Conservation (phyloP, 2,888 invertebrate genomes). For the Habrosyne pyritoides region DNA sequence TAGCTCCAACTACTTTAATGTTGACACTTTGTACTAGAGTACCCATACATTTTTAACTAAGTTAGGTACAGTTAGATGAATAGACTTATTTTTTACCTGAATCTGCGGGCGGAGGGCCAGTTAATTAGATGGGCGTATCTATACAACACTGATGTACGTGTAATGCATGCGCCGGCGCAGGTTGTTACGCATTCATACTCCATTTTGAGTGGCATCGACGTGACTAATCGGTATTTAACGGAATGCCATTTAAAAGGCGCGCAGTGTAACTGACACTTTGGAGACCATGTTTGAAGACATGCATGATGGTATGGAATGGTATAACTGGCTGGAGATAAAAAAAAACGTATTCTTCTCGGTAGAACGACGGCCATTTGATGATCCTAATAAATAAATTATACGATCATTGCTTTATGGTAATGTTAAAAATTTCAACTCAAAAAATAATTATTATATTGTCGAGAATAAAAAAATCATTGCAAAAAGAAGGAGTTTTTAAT, state of each 20-base stretch:
- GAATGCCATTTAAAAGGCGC: constrained; percentile 28
- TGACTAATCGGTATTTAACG: constrained; percentile 36
- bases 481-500: too few species aligned
- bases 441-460: too few species aligned
- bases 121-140: neutral
- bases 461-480: too few species aligned
- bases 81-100: too few species aligned
- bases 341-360: neutral
- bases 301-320: constrained; percentile 3
- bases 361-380: too few species aligned
- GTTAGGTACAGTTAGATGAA: too few species aligned
- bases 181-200: constrained; percentile 18
- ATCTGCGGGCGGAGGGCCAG: neutral
- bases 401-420: too few species aligned
- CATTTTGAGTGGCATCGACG: constrained; percentile 34
- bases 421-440: too few species aligned
- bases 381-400: too few species aligned
- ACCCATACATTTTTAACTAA: too few species aligned
- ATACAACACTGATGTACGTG: constrained; percentile 13
- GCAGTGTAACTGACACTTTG: constrained; percentile 23
- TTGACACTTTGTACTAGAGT: too few species aligned
- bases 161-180: constrained; percentile 22
- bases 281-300: constrained; percentile 8
- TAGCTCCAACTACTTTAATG: too few species aligned
- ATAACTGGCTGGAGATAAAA: constrained; percentile 8